phyloP scores from a whole-genome alignment of 2,113 vertebrate genomes.

The Actenoides hombroni region DNA sequence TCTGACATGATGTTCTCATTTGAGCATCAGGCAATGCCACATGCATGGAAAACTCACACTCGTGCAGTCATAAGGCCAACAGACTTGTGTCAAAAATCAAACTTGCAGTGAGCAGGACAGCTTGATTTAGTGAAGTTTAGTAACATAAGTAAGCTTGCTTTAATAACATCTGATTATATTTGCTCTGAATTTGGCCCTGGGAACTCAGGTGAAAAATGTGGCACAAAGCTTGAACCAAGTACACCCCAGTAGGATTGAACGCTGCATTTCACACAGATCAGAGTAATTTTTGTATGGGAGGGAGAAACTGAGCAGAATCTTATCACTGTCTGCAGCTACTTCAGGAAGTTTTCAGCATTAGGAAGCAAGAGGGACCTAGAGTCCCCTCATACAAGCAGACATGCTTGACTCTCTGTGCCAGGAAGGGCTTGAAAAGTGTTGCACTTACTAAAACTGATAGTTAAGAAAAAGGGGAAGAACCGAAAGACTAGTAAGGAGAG shows the following conservation, averaged over 20 bases:
- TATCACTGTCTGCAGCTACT: background rate
- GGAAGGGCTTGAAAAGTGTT: background rate
- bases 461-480: background rate
- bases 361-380: background rate
- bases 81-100: background rate
- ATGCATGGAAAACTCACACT: constrained; percentile 3
- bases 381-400: background rate
- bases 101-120: background rate
- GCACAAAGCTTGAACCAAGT: background rate
- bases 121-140: background rate
- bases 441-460: background rate
- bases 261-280: background rate
- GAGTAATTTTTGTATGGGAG: background rate
- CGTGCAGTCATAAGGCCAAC: background rate
- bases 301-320: background rate
- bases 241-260: background rate
- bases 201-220: background rate
- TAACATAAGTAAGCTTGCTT: background rate
- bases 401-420: background rate
- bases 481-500: background rate
- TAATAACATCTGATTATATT: background rate
- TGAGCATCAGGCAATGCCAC: constrained; percentile 28
- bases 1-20: constrained; percentile 28
- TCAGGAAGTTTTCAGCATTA: background rate
- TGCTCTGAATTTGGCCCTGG: background rate